These are phyloP conservation scores for Megastigmus dorsalis DNA, from an alignment of 2,888 invertebrate genomes.

Conservation along the genomic window DNA sequence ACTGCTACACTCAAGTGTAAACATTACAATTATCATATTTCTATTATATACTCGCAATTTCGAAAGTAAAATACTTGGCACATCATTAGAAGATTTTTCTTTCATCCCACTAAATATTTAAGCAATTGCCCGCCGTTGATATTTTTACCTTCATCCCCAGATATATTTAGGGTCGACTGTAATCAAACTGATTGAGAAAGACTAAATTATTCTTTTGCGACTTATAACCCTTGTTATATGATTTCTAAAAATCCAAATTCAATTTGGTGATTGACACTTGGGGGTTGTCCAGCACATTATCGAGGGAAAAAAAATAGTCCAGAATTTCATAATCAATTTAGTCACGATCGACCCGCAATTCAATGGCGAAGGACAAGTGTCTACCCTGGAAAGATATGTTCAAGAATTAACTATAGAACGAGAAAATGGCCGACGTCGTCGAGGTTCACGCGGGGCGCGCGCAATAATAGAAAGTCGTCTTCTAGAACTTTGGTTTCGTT, in stretches of 20 bases:
- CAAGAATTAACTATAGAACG: slow-evolving; percentile 59
- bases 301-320: too few relatives aligned
- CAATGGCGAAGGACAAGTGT: slow-evolving; percentile 57
- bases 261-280: too few relatives aligned
- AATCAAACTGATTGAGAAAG: too few relatives aligned
- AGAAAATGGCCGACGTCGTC: slow-evolving; percentile 52
- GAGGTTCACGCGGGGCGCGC: slow-evolving; percentile 27
- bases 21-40: slow-evolving; percentile 44
- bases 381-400: slow-evolving; percentile 71
- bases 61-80: slow-evolving; percentile 56
- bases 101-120: slow-evolving; percentile 38
- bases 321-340: too few relatives aligned
- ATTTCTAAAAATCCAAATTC: too few relatives aligned
- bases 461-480: slow-evolving; percentile 48
- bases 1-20: slow-evolving; percentile 42
- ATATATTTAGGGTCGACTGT: too few relatives aligned
- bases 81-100: slow-evolving; percentile 51
- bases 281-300: too few relatives aligned
- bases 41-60: slow-evolving; percentile 48
- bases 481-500: slow-evolving; percentile 64
- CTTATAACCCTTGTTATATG: too few relatives aligned
- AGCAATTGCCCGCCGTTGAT: slow-evolving; percentile 44
- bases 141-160: slow-evolving; percentile 42
- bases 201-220: too few relatives aligned
- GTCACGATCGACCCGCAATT: too few relatives aligned